Evolutionary conservation across 2,888 invertebrate genomes (phyloP).

Genomic region (Dioctria rufipes): DNA sequence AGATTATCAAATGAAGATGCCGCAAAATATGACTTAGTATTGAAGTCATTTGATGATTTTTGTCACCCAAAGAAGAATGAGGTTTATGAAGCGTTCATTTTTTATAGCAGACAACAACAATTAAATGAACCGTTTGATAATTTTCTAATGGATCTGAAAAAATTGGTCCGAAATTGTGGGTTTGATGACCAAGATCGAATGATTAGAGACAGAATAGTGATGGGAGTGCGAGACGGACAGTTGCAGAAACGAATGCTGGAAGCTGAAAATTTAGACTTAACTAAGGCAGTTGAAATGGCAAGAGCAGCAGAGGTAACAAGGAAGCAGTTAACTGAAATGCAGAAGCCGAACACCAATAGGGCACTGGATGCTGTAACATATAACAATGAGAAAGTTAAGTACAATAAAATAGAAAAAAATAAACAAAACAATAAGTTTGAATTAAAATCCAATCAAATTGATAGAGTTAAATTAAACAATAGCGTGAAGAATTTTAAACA

Average conservation of each 20-base stretch:
- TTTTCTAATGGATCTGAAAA: constrained; percentile 52
- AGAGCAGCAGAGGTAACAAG: constrained; percentile 31
- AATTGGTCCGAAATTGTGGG: constrained; percentile 35
- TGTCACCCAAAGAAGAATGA: constrained; percentile 36
- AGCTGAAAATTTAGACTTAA: background rate
- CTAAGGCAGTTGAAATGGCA: constrained; percentile 41
- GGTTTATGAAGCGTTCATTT: constrained; percentile 46
- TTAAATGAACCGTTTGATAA: constrained; percentile 44
- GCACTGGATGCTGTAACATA: constrained; percentile 10
- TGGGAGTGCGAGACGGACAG: constrained; percentile 9
- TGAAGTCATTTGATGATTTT: constrained; percentile 25
- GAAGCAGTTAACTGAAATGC: constrained; percentile 18
- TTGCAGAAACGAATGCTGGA: constrained; percentile 15
- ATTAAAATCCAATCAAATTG: too few relatives aligned
- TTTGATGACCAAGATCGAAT: constrained; percentile 36
- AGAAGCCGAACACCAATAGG: constrained; percentile 1
- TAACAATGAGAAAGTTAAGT: constrained; percentile 22
- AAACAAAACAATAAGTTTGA: background rate
- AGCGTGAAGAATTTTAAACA: background rate
- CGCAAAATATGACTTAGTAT: constrained; percentile 15
- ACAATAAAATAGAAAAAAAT: background rate
- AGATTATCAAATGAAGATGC: constrained; percentile 6
- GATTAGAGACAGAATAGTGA: constrained; percentile 45
- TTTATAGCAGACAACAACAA: constrained; percentile 32
- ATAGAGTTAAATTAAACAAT: background rate